Evolutionary conservation across 1,140 invertebrate genomes (phyloP), one percentile per base, ranked within the genome.

Genomic region (Lethrus apterus): DNA sequence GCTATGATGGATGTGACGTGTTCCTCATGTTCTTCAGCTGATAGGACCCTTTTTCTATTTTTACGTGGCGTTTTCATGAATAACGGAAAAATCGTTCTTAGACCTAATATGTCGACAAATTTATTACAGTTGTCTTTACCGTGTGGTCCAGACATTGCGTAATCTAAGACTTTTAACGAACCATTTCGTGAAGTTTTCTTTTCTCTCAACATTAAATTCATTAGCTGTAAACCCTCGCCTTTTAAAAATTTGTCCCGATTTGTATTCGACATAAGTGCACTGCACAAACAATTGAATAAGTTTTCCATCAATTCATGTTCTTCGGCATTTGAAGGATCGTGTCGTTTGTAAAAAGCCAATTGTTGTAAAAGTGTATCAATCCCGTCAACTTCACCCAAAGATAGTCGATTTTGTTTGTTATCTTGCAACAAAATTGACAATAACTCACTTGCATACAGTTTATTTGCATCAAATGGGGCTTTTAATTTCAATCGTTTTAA

Each of bases 271-370:
- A 98, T 86, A 34, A 99, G 73, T 48, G 90, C 83, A 8, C 93
- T 96, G 67, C 96, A 99, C 10, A 99, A 71, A 52, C 84, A 84
- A 65, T 98, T 89, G 63, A 99, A 99, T 32, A 99, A 71, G 72
- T 99, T 99, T 67, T 98, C 95, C 94, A 99, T 98, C 62, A 93
- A 86, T 70, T 99, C 97, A 59, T 90, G 81, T 68, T 99, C 96
- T 68, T 99, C 94, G 7, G 79, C 79, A 43, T 80, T 83, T 34
- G 70, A 74, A 1, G 95, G 95, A 73, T 98, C 93, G 63, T 97
- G 90, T 33, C 90, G 72, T 67, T 99, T 98, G 69, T 95, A 99
- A 56, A 81, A 85, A 56, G 94, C 91, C 29, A 98, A 68, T 66
- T 98, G 94, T 71, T 97, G 93, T 1, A 99, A 70, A 17, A 99